Percentiles rank a stretch among this genome's conserved stretches.
phyloP scores from a whole-genome alignment of 1,140 invertebrate species.

The Acarapis woodi region DNA sequence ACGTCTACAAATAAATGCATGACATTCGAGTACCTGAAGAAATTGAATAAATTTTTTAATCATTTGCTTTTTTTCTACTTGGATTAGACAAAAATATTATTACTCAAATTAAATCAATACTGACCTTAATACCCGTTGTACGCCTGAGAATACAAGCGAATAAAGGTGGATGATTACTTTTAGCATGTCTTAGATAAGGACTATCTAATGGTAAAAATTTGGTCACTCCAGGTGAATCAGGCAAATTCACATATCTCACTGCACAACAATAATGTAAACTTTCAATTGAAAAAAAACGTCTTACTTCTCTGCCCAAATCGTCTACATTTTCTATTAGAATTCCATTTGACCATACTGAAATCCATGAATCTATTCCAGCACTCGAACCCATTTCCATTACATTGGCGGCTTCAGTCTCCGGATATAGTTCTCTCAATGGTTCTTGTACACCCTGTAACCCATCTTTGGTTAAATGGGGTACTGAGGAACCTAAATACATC shows the following conservation, averaged over 20 bases:
- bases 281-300: conserved; percentile 87
- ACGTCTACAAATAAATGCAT: conserved; percentile 88
- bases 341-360: conserved; percentile 88
- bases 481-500: conserved; percentile 85
- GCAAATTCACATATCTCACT: conserved; percentile 42
- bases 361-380: conserved; percentile 71
- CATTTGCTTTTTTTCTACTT: too few species aligned
- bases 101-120: too few species aligned
- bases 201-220: conserved; percentile 85
- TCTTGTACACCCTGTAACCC: conserved; percentile 91
- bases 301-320: conserved; percentile 72
- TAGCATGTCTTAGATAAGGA: conserved; percentile 57
- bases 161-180: conserved; percentile 62
- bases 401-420: too few species aligned
- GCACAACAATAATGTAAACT: conserved; percentile 90
- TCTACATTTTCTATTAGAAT: conserved; percentile 84
- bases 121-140: conserved; percentile 91
- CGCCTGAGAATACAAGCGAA: conserved; percentile 83
- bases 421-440: conserved; percentile 79
- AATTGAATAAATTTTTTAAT: too few species aligned
- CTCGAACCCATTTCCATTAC: conserved; percentile 21
- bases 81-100: too few species aligned
- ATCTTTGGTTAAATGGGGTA: conserved; percentile 88
- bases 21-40: conserved; percentile 95
- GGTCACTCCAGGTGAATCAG: conserved; percentile 25